Base-by-base conservation (phyloP, 1,140 invertebrate species). In the Anthonomus grandis region DNA sequence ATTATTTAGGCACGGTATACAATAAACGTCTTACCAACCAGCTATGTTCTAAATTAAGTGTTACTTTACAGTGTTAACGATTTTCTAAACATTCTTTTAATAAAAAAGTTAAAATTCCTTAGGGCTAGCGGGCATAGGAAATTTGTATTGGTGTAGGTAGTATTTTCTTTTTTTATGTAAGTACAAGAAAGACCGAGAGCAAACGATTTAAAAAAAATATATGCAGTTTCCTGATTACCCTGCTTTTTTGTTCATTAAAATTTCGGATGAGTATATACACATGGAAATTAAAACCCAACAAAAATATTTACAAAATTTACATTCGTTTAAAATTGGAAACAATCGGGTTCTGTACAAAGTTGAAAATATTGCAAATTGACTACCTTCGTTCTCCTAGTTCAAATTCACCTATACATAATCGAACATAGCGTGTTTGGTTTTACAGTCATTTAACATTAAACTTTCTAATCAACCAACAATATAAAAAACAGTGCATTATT, bases 1-100 rank as follows among this genome's bases (percentile, higher is more conserved):
- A 51, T 67, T 57, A 31, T 57, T 68, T 70, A 71, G 68, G 67
- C 68, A 71, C 68, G 67, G 67, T 68, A 62, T 68, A 68, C 60
- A 69, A 55, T 38, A 64, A 53, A 64, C 59, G 25, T 50, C n/a
- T 9, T 55, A 61, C 63, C 45, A 62, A 37, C 59, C 60, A 57
- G 61, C 60, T 59, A 63, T 61, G 58, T 67, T 67, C 54, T 23
- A 27, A 37, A 27, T 19, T 42, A 25, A 42, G 17, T 10, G 10
- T 37, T 56, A 12, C 17, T 27, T 46, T 34, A 15, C 36, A 57
- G 56, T 45, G 36, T 27, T 25, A 2, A 13, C 12, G 17, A 38
- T n/a, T 12, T 48, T 37, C n/a, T 22, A 37, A n/a, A 4, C 18
- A 38, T 37, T 4, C 36, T 18, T 19, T 36, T 6, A 50, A 37